These are phyloP conservation scores for Myrmecophaga tridactyla DNA, from an alignment of 2,113 vertebrate genomes.

Conservation along the genomic window DNA sequence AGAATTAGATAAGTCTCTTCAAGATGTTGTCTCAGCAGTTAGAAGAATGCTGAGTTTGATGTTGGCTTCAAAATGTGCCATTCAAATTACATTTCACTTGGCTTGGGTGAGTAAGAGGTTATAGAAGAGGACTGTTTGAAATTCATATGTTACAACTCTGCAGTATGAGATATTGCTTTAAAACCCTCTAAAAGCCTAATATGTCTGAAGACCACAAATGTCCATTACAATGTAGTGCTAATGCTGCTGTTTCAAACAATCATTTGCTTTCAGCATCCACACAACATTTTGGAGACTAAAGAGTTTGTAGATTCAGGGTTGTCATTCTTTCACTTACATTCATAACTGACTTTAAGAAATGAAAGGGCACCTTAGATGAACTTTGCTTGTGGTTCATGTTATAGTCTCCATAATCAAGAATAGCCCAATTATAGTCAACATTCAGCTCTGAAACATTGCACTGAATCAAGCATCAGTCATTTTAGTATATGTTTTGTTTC, in stretches of 20 bases:
- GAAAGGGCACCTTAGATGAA: conserved; percentile 4
- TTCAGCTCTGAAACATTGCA: conserved; percentile 41
- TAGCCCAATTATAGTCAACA: conserved; percentile 33
- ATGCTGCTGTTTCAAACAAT: background rate
- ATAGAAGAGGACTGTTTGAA: background rate
- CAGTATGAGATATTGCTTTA: background rate
- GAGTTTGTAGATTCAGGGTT: background rate
- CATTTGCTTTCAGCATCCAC: conserved; percentile 18
- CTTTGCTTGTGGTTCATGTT: background rate
- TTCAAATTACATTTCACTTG: background rate
- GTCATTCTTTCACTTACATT: conserved; percentile 8
- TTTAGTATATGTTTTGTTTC: conserved; percentile 58
- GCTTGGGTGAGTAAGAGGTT: background rate
- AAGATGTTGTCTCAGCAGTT: background rate
- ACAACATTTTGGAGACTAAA: background rate
- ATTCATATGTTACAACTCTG: background rate
- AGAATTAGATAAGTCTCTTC: background rate
- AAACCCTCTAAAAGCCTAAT: background rate
- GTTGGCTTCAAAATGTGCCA: background rate
- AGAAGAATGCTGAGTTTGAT: background rate
- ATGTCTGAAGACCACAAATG: background rate
- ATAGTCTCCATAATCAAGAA: conserved; percentile 41
- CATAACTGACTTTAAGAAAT: conserved; percentile 35
- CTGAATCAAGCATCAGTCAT: conserved; percentile 51
- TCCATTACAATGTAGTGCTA: background rate